Evolutionary conservation across 2,888 invertebrate genomes (phyloP).

Genomic region (Clostera curtula): DNA sequence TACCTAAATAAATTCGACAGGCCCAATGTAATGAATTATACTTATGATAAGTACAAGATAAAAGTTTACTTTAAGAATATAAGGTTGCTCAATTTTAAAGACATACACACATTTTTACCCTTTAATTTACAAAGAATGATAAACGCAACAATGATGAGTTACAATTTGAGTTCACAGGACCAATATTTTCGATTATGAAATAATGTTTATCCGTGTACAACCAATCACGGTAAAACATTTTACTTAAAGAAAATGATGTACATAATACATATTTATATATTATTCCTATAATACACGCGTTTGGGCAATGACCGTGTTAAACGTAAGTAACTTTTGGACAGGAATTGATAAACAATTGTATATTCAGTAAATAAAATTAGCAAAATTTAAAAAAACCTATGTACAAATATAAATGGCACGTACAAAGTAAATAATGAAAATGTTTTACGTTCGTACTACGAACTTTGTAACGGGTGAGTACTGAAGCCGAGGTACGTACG

Average conservation of each 20-base stretch:
- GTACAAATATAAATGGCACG: constrained; percentile 42
- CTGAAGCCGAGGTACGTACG: too few relatives aligned
- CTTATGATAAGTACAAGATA: constrained; percentile 63
- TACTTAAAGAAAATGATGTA: constrained; percentile 12
- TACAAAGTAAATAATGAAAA: constrained; percentile 25
- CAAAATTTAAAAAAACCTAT: constrained; percentile 27
- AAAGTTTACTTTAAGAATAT: constrained; percentile 56
- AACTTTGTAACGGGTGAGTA: too few relatives aligned
- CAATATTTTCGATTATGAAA: constrained; percentile 3
- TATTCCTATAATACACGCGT: constrained; percentile 21
- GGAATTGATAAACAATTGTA: constrained; percentile 43
- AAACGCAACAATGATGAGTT: constrained; percentile 4
- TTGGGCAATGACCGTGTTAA: constrained; percentile 29
- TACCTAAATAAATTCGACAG: constrained; percentile 20
- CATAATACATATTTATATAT: constrained; percentile 21
- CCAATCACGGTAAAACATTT: neutral
- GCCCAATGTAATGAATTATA: constrained; percentile 33
- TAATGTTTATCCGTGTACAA: neutral
- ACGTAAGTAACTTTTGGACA: constrained; percentile 38
- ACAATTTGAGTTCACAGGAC: constrained; percentile 6
- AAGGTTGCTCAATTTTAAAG: constrained; percentile 68
- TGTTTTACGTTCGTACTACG: constrained; percentile 9
- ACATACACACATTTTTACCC: constrained; percentile 20
- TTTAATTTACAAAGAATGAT: constrained; percentile 8
- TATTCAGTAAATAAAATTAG: constrained; percentile 23